Conservation (phyloP, 92 coral and sea anemone species). For the Epizoanthus ramosus region DNA sequence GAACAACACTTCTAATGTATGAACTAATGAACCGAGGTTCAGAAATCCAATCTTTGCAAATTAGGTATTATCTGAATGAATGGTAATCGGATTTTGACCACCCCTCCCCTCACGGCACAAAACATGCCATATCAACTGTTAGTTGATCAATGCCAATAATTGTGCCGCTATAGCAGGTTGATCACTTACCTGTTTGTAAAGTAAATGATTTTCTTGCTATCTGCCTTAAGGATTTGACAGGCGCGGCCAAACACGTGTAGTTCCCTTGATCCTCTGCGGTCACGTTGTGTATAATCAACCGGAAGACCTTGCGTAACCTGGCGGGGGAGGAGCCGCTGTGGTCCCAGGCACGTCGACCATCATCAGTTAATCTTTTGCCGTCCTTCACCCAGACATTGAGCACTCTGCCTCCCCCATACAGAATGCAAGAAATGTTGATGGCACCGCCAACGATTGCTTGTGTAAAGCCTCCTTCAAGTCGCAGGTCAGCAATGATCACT, state of each 20-base stretch:
- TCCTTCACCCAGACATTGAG: not conserved
- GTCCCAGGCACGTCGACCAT: constrained; percentile 19
- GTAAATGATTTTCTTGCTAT: not conserved
- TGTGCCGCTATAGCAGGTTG: no score
- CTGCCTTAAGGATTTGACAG: not conserved
- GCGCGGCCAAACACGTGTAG: not conserved
- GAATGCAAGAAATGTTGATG: not conserved
- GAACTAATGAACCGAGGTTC: no score
- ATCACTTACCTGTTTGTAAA: constrained; percentile 11
- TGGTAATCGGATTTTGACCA: no score
- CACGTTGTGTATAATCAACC: not conserved
- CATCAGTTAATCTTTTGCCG: not conserved
- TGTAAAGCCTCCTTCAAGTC: constrained; percentile 11
- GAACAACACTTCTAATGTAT: no score
- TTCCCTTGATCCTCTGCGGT: not conserved
- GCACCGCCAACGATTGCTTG: constrained; percentile 6
- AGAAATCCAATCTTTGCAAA: no score
- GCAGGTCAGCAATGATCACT: not conserved
- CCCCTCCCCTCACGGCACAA: no score
- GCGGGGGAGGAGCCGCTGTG: not conserved
- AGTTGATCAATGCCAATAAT: no score
- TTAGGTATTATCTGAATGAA: no score
- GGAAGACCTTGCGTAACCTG: constrained; percentile 11
- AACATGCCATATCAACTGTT: no score
- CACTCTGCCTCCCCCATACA: constrained; percentile 9